Evolutionary conservation across 2,113 vertebrate genomes (phyloP), one percentile per base, ranked within the genome.

Genomic region (Actenoides hombroni): DNA sequence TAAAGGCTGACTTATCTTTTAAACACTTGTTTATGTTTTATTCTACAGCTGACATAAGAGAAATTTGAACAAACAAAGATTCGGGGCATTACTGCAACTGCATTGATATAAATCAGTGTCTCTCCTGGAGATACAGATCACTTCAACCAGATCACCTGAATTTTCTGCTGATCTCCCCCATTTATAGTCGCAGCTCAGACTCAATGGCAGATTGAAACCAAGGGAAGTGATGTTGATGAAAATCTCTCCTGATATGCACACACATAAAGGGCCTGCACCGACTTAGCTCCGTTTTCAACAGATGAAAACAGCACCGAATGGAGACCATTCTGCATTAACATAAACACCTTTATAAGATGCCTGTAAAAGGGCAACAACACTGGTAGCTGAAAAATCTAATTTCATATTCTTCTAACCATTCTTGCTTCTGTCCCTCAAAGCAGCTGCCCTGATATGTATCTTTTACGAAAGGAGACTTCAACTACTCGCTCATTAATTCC

Each of bases 391-490:
- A 92, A 91, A 88, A n/a, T 8, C 9, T 39, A 25, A 33, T 53
- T 44, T 64, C 28, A 4, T 68, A 49, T 46, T 87, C 71, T 69
- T 88, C 57, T 59, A 79, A 49, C 86, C 2, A 57, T 75, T 75
- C 26, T 78, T 74, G 48, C 12, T 39, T 86, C 75, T 90, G 42
- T 42, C 54, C 16, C 18, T 35, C 44, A 48, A 14, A 23, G 33
- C n/a, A 65, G 49, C 44, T 91, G 56, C 80, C 49, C 48, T 25
- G 29, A 39, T 57, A 68, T 0, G 0, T 19, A 53, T n/a, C 9
- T n/a, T 71, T 28, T 54, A 68, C 39, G 42, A 82, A 80, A 70
- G 57, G 65, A 80, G 8, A 4, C 8, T 91, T 79, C 9, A 71
- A 61, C 21, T 46, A 24, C 75, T 64, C 78, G 74, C 5, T 25